Base-by-base conservation (phyloP, 1,140 invertebrate genomes). In the Bombyx mandarina region DNA sequence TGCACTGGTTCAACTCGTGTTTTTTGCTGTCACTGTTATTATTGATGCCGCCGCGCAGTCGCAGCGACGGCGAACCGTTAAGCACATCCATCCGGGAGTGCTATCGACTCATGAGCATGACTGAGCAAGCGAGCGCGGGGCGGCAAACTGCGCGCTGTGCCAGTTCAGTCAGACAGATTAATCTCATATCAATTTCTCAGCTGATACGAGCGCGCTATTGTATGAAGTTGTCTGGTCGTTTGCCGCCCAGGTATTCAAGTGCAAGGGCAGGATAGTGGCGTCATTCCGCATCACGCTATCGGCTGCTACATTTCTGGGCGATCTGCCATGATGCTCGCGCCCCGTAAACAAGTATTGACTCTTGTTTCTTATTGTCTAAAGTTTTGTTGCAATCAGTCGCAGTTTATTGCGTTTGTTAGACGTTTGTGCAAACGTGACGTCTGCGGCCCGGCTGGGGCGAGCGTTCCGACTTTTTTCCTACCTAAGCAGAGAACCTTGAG, bases 1-100 rank as follows among this genome's bases (percentile, higher is more conserved):
- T 90, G 73, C 91, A 92, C 67, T 89, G 72, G 63, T 90, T 90
- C 61, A 92, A 77, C 63, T 92, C 91, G 75, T 81, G 71, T 69
- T 85, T 84, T 60, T 86, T 88, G 57, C 78, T 85, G 56, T 90
- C 89, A 76, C 86, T 83, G 26, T 82, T 67, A 60, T 76, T 82
- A 69, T 86, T 88, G 48, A 88, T 68, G 68, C 85, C 88, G 77
- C 89, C 89, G 80, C 90, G 89, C 63, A 90, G 78, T 60, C 90
- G 89, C 78, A 90, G 77, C 75, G 90, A 90, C 62, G 89, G 89
- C 74, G 88, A 89, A 54, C 84, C 88, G 80, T 88, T 90, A 7
- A 62, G 35, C 60, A 74, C 79, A 65, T 88, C 86, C 86, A 88
- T 88, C 66, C 68, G 65, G 61, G 65, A 43, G 61, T 62, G 65